Base-by-base conservation (phyloP, 2,888 invertebrate genomes). In the Amblyteles armatorius region DNA sequence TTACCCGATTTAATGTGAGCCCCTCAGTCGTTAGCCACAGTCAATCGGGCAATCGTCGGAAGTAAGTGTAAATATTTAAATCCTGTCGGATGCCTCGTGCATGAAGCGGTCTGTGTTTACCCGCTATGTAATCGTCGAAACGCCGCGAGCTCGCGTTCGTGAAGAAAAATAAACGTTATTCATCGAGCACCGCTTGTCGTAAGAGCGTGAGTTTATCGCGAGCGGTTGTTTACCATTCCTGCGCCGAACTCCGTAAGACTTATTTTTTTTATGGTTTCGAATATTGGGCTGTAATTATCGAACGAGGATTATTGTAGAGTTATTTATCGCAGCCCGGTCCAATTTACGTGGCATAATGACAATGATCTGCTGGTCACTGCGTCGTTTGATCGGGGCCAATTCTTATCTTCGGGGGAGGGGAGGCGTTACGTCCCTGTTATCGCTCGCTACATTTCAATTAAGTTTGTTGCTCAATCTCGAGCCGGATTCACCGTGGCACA, bases 371-470 rank as follows among this genome's bases (percentile, higher is more conserved):
- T 7, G 40, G 3, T 44, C 48, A 29, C 5, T 26, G 22, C 13
- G 0, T 13, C 26, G 68, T 68, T 22, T 29, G 68, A 68, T 68
- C 68, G 44, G 2, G 16, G 26, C 26, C 48, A 11, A 68, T 29
- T 2, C 48, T 81, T 74, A 81, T 76, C 76, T 52, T 29, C 13
- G 11, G 3, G 52, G 57, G 22, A 26, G 22, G 11, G 22, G 9
- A 19, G 22, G 13, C 40, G 40, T 57, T 57, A 13, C 4, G 57
- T 4, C 26, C 57, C 52, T 9, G 67, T 68, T 50, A 68, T 57
- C 63, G 44, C 40, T 44, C 26, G 44, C 22, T 44, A 48, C 9
- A 40, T 7, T 48, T 68, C 6, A 22, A 22, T 11, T 26, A 68
- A 48, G 13, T 68, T 67, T 48, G 40, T 68, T 44, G 3, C 13